A percentile compares a stretch with the other conserved stretches of the same genome.
These are phyloP conservation scores for Dasypogon diadema DNA, from an alignment of 2,888 invertebrate species.

Conservation along the genomic window DNA sequence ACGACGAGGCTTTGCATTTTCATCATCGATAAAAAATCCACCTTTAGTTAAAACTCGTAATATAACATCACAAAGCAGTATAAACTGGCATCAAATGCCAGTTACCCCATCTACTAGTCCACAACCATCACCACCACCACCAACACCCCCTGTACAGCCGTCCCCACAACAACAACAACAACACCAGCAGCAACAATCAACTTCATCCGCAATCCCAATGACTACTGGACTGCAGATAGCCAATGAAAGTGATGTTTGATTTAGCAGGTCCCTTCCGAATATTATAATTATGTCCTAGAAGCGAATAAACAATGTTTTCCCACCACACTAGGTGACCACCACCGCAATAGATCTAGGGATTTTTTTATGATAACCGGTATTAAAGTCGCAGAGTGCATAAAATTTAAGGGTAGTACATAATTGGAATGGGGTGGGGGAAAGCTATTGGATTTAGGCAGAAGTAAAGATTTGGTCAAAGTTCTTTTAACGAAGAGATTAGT, in stretches of 20 bases:
- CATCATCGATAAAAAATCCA: slow-evolving; percentile 81
- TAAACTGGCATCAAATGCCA: slow-evolving; percentile 67
- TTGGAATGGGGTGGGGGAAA: no score
- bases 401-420: no score
- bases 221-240: slow-evolving; percentile 59
- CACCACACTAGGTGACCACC: slow-evolving; percentile 1
- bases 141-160: slow-evolving; percentile 58
- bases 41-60: slow-evolving; percentile 85
- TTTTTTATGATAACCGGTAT: no score
- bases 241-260: slow-evolving; percentile 67
- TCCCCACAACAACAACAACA: slow-evolving; percentile 56
- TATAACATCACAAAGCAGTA: slow-evolving; percentile 72
- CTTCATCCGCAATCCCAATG: slow-evolving; percentile 56
- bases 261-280: slow-evolving; percentile 57
- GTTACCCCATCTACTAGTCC: slow-evolving; percentile 63
- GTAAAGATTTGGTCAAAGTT: no score
- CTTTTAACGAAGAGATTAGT: no score
- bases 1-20: slow-evolving; percentile 77
- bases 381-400: not conserved
- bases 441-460: no score
- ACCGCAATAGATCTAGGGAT: not conserved
- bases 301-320: not conserved
- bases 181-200: slow-evolving; percentile 56
- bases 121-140: slow-evolving; percentile 61
- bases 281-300: slow-evolving; percentile 53